A percentile compares a stretch with the other conserved stretches of the same genome.
These are phyloP conservation scores for Triops cancriformis DNA, from an alignment of 1,140 invertebrate genomes.

Conservation along the genomic window DNA sequence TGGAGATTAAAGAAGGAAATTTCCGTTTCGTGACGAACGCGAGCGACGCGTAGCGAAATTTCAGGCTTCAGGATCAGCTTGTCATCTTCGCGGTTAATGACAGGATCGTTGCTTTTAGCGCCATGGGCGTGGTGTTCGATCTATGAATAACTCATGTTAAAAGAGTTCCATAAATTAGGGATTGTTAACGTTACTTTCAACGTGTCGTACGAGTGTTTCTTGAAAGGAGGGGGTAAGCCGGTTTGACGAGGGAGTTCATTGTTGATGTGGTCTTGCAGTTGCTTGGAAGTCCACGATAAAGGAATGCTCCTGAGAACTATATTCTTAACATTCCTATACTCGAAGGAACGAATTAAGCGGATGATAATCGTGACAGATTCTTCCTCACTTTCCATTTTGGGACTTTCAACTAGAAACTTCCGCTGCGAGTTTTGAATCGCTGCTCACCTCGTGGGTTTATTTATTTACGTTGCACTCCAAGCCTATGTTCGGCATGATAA, in stretches of 20 bases:
- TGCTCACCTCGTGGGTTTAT: not conserved
- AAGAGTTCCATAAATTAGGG: no score
- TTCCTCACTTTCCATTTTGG: not conserved
- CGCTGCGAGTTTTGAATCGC: no score
- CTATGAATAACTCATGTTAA: slow-evolving; percentile 30
- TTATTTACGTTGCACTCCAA: not conserved
- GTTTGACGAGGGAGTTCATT: slow-evolving; percentile 30
- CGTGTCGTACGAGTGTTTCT: slow-evolving; percentile 36
- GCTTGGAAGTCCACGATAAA: slow-evolving; percentile 29
- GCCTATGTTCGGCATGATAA: not conserved
- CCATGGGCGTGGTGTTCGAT: slow-evolving; percentile 37
- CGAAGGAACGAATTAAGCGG: slow-evolving; percentile 38
- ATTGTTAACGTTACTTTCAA: slow-evolving; percentile 29
- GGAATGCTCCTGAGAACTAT: slow-evolving; percentile 35
- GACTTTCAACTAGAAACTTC: not conserved
- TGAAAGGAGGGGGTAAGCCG: slow-evolving; percentile 35
- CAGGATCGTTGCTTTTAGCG: slow-evolving; percentile 37
- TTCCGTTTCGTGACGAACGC: slow-evolving; percentile 38
- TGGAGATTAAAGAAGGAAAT: slow-evolving; percentile 38
- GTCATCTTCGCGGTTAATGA: slow-evolving; percentile 37
- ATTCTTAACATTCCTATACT: slow-evolving; percentile 37
- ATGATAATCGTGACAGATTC: slow-evolving; percentile 34
- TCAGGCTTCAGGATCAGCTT: slow-evolving; percentile 34
- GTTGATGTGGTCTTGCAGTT: slow-evolving; percentile 31
- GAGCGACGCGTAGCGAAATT: slow-evolving; percentile 31